phyloP scores from a whole-genome alignment of 2,888 invertebrate species.

The Pseudanteris insignis region DNA sequence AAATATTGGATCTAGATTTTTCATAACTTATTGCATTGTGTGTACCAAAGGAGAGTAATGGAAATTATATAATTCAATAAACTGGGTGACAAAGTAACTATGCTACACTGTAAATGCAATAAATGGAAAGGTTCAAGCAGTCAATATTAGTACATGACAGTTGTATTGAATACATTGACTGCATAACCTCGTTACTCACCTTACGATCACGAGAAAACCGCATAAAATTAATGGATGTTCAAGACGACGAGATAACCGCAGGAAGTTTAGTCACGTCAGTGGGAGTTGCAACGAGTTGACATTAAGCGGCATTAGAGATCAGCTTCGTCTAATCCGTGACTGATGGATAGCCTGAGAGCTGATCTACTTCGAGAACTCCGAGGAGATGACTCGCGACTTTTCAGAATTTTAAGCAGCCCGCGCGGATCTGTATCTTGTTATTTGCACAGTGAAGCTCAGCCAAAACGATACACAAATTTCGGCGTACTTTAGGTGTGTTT shows the following conservation, averaged over 20 bases:
- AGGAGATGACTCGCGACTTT: slow-evolving; percentile 23
- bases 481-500: no score
- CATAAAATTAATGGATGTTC: slow-evolving; percentile 38
- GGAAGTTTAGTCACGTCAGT: slow-evolving; percentile 53
- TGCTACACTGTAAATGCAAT: no score
- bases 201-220: slow-evolving; percentile 27
- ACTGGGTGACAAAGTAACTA: no score
- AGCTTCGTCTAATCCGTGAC: slow-evolving; percentile 51
- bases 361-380: slow-evolving; percentile 42
- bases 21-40: no score
- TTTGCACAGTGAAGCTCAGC: no score
- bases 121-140: no score
- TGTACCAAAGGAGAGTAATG: no score
- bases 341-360: slow-evolving; percentile 49
- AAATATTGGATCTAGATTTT: no score
- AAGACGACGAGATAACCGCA: slow-evolving; percentile 42
- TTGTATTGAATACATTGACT: not conserved
- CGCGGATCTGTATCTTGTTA: no score
- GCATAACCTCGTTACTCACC: no score
- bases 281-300: slow-evolving; percentile 46
- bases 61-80: no score
- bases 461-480: no score
- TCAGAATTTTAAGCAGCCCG: slow-evolving; percentile 41
- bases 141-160: not conserved
- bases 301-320: slow-evolving; percentile 54